phyloP scores from a whole-genome alignment of 2,113 vertebrate species.

The Thalassarche chlororhynchos region DNA sequence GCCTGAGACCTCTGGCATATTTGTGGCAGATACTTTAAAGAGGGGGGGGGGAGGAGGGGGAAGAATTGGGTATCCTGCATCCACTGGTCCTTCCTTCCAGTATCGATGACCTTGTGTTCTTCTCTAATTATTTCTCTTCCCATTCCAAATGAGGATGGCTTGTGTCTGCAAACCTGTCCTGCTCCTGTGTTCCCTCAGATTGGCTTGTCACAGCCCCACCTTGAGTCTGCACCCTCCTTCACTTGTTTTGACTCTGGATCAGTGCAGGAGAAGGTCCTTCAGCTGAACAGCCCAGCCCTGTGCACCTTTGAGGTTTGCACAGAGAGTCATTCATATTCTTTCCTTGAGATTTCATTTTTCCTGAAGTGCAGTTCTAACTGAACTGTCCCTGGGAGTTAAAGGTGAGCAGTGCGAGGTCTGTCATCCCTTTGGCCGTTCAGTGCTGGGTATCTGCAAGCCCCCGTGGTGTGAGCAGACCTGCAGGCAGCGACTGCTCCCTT shows the following conservation, averaged over 20 bases:
- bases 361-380: background rate
- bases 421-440: background rate
- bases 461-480: background rate
- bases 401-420: background rate
- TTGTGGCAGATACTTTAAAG: background rate
- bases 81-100: background rate
- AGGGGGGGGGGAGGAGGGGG: no score
- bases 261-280: background rate
- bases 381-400: background rate
- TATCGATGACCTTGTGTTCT: background rate
- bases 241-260: background rate
- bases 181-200: fast-evolving
- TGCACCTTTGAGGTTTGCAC: no score
- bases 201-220: background rate
- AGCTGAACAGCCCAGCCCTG: background rate
- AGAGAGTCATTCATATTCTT: background rate
- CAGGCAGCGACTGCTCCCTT: background rate
- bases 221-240: background rate
- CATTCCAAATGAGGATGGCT: background rate
- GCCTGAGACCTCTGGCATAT: background rate
- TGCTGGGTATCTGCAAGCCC: background rate
- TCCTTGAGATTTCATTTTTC: background rate
- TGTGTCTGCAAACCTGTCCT: background rate
- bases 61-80: background rate
- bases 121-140: background rate